phyloP scores from a whole-genome alignment of 23 tunicate genomes.

The Diplosoma virens region DNA sequence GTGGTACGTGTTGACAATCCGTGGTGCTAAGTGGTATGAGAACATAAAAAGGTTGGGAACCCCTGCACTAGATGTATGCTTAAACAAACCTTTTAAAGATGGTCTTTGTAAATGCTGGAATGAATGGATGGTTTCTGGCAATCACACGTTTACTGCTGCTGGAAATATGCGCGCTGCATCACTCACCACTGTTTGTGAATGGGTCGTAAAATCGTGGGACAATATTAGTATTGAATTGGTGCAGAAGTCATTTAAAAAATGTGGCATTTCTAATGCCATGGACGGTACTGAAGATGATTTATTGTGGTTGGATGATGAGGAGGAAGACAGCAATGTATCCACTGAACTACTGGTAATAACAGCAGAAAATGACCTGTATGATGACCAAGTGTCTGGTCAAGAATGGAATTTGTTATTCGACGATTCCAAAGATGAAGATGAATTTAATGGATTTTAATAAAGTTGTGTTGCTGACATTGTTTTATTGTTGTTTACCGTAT shows the following conservation, averaged over 20 bases:
- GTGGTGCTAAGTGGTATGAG: no score
- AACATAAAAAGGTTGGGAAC: no score
- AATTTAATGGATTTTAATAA: conserved; percentile 9
- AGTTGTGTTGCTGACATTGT: conserved; percentile 12
- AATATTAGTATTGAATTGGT: conserved; percentile 18
- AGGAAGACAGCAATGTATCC: conserved; percentile 28
- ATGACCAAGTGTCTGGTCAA: conserved; percentile 28
- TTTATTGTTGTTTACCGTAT: conserved; percentile 14
- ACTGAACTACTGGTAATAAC: conserved; percentile 14
- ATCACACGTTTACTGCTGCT: conserved; percentile 18
- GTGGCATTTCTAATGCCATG: conserved; percentile 39
- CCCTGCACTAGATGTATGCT: conserved; percentile 27
- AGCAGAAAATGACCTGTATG: conserved; percentile 24
- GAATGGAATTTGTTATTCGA: conserved; percentile 26
- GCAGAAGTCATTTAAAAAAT: conserved; percentile 19
- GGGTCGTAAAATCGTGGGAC: conserved; percentile 7
- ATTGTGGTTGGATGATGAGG: conserved; percentile 33
- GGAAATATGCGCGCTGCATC: conserved; percentile 30
- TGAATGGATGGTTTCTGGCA: conserved; percentile 32
- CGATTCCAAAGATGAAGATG: conserved; percentile 25
- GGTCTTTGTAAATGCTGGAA: conserved; percentile 11
- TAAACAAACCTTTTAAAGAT: conserved; percentile 28
- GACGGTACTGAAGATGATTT: conserved; percentile 33
- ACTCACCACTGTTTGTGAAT: conserved; percentile 25
- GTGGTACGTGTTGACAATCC: no score